phyloP scores from a whole-genome alignment of 1,140 invertebrate species.

The Trachymyrmex cornetzi region DNA sequence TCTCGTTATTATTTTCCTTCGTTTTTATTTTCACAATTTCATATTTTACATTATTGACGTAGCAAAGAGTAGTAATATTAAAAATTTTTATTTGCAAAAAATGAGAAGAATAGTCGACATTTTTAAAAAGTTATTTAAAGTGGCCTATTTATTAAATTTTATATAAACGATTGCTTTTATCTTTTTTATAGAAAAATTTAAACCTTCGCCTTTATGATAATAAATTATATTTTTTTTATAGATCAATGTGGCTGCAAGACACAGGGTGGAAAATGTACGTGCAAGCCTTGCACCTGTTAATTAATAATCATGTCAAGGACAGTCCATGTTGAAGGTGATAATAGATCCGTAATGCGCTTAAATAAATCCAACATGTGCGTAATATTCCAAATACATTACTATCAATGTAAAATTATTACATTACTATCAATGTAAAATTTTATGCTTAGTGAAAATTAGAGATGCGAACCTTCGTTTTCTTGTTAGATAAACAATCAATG shows the following conservation, averaged over 20 bases:
- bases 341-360: not conserved
- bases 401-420: not conserved
- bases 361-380: slow-evolving; percentile 22
- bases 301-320: not conserved
- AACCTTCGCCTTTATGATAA: not conserved
- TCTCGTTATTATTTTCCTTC: not conserved
- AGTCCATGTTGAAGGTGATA: slow-evolving; percentile 14
- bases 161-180: not conserved
- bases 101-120: not conserved
- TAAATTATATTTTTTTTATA: slow-evolving; percentile 63
- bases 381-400: not conserved
- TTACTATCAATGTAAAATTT: not conserved
- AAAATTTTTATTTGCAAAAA: not conserved
- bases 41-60: not conserved
- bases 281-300: slow-evolving; percentile 71
- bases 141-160: not conserved
- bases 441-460: slow-evolving; percentile 41
- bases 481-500: slow-evolving; percentile 30
- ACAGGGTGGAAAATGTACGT: slow-evolving; percentile 72
- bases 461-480: slow-evolving; percentile 8
- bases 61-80: not conserved
- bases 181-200: not conserved
- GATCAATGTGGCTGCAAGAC: slow-evolving; percentile 76
- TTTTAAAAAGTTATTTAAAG: not conserved
- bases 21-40: not conserved